Conservation (phyloP, 2,797 vertebrate species). For the Micrastur ruficollis region DNA sequence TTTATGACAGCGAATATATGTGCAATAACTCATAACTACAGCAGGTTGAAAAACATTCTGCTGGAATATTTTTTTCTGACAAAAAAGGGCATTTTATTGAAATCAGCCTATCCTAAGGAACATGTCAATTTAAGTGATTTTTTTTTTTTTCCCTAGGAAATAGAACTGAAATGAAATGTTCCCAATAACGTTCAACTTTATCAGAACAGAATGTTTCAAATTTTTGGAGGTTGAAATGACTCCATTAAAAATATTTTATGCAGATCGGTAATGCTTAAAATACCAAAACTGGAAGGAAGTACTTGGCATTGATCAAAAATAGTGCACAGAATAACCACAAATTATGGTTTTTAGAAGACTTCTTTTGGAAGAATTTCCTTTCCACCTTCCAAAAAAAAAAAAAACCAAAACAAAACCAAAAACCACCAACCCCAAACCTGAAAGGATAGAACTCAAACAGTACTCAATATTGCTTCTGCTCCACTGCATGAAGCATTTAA, state of each 20-base stretch:
- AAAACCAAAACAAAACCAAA: neutral
- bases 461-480: neutral
- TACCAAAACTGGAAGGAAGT: constrained; percentile 49
- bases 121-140: neutral
- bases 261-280: constrained; percentile 44
- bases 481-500: neutral
- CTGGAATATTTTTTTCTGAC: constrained; percentile 5
- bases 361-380: constrained; percentile 16
- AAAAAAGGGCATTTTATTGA: constrained; percentile 31
- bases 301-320: constrained; percentile 41
- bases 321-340: neutral
- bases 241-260: constrained; percentile 53
- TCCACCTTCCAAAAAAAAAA: neutral
- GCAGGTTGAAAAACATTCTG: constrained; percentile 11
- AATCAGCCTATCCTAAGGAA: constrained; percentile 20
- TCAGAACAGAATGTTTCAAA: constrained; percentile 49
- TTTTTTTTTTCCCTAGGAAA: neutral
- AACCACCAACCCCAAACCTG: neutral
- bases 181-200: constrained; percentile 19
- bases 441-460: neutral
- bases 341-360: neutral
- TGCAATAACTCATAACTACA: neutral
- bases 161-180: constrained; percentile 1
- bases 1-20: neutral
- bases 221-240: constrained; percentile 27